Evolutionary conservation across 1,140 invertebrate species (phyloP).

Genomic region (Melanaphis sacchari): DNA sequence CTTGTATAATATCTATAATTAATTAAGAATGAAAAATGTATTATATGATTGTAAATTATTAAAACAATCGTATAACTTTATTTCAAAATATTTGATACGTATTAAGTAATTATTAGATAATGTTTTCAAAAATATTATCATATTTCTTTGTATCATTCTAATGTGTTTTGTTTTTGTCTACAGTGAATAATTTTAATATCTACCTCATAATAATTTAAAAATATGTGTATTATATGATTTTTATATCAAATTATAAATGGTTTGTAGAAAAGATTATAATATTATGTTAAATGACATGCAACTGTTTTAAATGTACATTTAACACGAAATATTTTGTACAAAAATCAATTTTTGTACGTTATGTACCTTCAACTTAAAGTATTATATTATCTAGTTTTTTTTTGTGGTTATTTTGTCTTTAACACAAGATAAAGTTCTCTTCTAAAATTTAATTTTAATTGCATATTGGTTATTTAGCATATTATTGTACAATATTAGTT

Average conservation of each 20-base stretch:
- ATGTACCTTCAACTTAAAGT: background rate
- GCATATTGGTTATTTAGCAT: no score
- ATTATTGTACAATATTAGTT: no score
- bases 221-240: background rate
- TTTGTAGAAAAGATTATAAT: background rate
- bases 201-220: background rate
- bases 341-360: background rate
- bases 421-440: background rate
- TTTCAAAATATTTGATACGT: no score
- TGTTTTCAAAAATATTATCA: background rate
- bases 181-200: background rate
- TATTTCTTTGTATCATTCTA: background rate
- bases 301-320: conserved; percentile 1
- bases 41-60: no score
- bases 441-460: conserved; percentile 18
- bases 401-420: background rate
- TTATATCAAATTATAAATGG: conserved; percentile 23
- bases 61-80: no score
- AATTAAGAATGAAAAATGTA: no score
- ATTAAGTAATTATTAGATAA: no score
- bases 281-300: conserved; percentile 35
- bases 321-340: conserved; percentile 5
- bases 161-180: background rate
- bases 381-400: background rate
- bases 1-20: no score